Evolutionary conservation across 2,113 vertebrate genomes (phyloP).

Genomic region (Excalfactoria chinensis): DNA sequence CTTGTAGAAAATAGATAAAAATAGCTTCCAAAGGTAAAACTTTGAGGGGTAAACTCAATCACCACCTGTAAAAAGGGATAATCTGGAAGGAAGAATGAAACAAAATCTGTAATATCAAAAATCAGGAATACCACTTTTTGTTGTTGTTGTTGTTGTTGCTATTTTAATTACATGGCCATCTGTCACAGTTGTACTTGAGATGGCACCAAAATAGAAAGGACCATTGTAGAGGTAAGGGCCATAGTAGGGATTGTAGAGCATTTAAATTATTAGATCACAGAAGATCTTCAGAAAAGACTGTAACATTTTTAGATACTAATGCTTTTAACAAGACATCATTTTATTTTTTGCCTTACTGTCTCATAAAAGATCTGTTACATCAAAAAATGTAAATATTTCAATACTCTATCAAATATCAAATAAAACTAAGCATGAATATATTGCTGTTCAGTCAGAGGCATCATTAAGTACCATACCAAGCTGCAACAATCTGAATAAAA

Average conservation of each 20-base stretch:
- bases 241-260: not conserved
- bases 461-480: not conserved
- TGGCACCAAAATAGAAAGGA: slow-evolving; percentile 44
- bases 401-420: not conserved
- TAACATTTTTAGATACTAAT: not conserved
- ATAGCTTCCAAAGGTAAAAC: slow-evolving; percentile 56
- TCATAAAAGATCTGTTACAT: not conserved
- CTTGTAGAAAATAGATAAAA: slow-evolving; percentile 69
- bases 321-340: not conserved
- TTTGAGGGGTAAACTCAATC: slow-evolving; percentile 56
- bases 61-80: slow-evolving; percentile 60
- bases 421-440: not conserved
- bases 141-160: not conserved
- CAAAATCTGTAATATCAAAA: slow-evolving; percentile 31
- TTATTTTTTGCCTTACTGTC: not conserved
- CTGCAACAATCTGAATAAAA: slow-evolving; percentile 18
- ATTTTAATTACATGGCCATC: slow-evolving; percentile 42
- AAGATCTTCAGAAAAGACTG: not conserved
- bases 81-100: slow-evolving; percentile 20
- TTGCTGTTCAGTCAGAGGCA: not conserved
- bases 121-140: slow-evolving; percentile 33
- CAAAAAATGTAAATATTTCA: not conserved
- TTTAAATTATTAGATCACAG: slow-evolving; percentile 52
- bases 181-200: slow-evolving; percentile 59
- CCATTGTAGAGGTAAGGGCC: not conserved